Evolutionary conservation across 1,140 invertebrate species (phyloP).

Genomic region (Nephila pilipes): DNA sequence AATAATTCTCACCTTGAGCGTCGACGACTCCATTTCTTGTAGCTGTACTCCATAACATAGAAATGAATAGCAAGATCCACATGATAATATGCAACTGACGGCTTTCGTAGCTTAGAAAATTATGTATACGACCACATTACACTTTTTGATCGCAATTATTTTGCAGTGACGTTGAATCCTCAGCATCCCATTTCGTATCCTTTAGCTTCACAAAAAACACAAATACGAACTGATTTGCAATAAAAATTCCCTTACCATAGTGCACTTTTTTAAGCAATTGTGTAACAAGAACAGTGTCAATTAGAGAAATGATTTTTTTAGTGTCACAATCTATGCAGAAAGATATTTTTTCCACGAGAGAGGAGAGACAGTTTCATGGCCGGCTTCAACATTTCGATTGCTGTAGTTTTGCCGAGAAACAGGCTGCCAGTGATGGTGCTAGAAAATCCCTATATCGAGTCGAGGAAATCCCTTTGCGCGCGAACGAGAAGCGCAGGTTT

Average conservation of each 20-base stretch:
- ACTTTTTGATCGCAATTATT: constrained; percentile 1
- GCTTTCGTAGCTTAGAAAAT: background rate
- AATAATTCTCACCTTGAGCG: constrained; percentile 44
- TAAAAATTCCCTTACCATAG: background rate
- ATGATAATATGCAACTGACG: background rate
- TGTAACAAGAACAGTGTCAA: background rate
- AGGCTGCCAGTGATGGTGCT: background rate
- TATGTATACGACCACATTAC: constrained; percentile 61
- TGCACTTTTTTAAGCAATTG: background rate
- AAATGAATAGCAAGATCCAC: constrained; percentile 15
- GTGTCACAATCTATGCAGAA: background rate
- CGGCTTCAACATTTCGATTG: constrained; percentile 61
- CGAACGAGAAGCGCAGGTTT: constrained; percentile 20
- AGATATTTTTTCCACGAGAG: background rate
- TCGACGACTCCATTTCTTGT: constrained; percentile 41
- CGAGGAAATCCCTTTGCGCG: constrained; percentile 58
- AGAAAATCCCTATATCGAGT: constrained; percentile 6
- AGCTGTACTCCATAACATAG: background rate
- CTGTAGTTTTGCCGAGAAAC: constrained; percentile 6
- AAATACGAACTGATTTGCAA: background rate
- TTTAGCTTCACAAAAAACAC: background rate
- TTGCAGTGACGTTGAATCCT: background rate
- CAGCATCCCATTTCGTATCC: background rate
- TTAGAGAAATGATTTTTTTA: background rate
- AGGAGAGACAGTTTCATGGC: constrained; percentile 32